phyloP scores from a whole-genome alignment of 2,797 vertebrate genomes.

The Echiichthys vipera region DNA sequence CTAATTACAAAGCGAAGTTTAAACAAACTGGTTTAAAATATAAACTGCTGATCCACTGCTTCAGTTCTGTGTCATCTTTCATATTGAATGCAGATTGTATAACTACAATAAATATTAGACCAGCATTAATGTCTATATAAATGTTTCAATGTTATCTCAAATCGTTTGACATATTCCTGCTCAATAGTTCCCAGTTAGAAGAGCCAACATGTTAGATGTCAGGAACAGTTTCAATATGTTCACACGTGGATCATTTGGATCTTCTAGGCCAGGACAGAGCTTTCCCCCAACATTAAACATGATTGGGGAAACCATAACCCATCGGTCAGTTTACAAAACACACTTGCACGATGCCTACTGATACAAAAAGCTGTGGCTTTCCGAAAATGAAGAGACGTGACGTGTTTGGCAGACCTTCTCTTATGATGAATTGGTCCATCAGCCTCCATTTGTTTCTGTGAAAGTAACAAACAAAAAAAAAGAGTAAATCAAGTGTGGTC shows the following conservation, averaged over 20 bases:
- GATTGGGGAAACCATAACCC: too few relatives aligned
- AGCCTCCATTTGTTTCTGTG: background rate
- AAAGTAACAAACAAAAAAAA: background rate
- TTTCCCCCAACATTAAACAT: too few relatives aligned
- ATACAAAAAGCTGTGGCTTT: background rate
- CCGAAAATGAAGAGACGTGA: background rate
- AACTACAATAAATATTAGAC: background rate
- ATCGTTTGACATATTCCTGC: too few relatives aligned
- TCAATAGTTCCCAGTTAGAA: background rate
- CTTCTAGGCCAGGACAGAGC: background rate
- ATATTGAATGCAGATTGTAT: background rate
- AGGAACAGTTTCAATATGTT: background rate
- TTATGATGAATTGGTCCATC: background rate
- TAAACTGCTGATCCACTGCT: background rate
- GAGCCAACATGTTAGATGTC: background rate
- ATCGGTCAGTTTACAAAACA: too few relatives aligned
- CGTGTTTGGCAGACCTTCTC: background rate
- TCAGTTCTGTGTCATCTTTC: background rate
- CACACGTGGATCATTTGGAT: background rate
- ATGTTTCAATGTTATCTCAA: constrained; percentile 6
- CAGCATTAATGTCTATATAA: constrained; percentile 2
- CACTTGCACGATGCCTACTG: background rate
- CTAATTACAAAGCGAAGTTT: background rate
- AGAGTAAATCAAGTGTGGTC: background rate
- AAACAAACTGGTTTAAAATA: constrained; percentile 13